These are phyloP conservation scores for Rhynchotus rufescens DNA, from an alignment of 2,797 vertebrate genomes.

Conservation along the genomic window DNA sequence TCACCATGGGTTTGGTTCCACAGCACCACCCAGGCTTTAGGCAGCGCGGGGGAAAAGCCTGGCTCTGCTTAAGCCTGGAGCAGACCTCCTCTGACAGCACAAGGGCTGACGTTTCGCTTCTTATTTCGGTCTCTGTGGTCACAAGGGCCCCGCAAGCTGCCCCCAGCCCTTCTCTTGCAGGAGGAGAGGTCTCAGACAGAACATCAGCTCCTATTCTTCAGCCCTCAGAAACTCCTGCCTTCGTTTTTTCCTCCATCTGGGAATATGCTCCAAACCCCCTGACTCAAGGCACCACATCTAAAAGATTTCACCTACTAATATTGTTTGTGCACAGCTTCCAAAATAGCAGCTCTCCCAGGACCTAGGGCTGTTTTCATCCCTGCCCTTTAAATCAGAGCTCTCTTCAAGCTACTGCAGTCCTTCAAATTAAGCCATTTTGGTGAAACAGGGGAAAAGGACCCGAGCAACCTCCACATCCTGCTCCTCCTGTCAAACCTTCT, in stretches of 20 bases:
- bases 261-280: not conserved
- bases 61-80: not conserved
- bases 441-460: not conserved
- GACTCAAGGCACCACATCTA: too few relatives aligned
- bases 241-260: too few relatives aligned
- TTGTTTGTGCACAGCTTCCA: too few relatives aligned
- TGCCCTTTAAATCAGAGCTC: not conserved
- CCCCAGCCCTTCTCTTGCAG: not conserved
- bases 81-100: not conserved
- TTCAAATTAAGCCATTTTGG: not conserved
- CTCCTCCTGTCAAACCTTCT: too few relatives aligned
- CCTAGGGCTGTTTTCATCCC: not conserved
- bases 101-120: not conserved
- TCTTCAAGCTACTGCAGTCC: not conserved
- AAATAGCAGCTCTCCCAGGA: not conserved
- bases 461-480: not conserved
- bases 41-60: not conserved
- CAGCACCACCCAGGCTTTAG: rapidly evolving
- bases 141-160: not conserved
- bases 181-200: too few relatives aligned
- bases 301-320: not conserved
- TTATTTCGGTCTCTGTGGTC: not conserved
- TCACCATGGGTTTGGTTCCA: not conserved
- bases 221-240: not conserved
- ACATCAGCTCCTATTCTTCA: not conserved